Evolutionary conservation across 1,140 invertebrate species (phyloP), one percentile per base, ranked within the genome.

Genomic region (Dendrolimus punctatus): DNA sequence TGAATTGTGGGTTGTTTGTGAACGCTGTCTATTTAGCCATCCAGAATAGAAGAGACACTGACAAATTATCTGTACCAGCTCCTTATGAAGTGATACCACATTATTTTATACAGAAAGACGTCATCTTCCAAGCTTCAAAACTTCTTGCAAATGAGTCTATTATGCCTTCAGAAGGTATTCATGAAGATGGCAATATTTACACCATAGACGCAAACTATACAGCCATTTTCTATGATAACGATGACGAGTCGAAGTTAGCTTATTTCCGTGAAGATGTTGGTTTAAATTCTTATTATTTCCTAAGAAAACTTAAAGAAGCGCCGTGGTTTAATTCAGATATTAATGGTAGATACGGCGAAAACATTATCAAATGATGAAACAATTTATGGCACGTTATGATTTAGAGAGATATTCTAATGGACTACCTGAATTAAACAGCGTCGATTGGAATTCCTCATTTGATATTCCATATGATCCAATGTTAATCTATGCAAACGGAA

Each of bases 31-130:
- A 87, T 46, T 67, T 83, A 10, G 87, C 89, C 4, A 66, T 90
- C 8, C 40, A 83, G 4, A 78, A 72, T 23, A 84, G 89, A 64
- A 78, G 73, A 40, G 89, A 90, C 46, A 90, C 87, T 5, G 70
- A 73, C 40, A 87, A 77, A 60, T 55, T 90, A 37, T 73, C 80
- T 8, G 49, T 90, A 6, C 89, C 89, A n/a, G 68, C 86, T 0
- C 81, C 84, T 5, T 90, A 90, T 50, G 90, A 90, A 70, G 46
- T 90, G 6, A 70, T 88, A 43, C 90, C 90, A 0, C 83, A 90
- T 51, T 75, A 76, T 39, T 91, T 88, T 60, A 78, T 89, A 50
- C 73, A 83, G 23, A 79, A 74, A 62, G 76, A 83, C 56, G 73
- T 63, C 46, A 71, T 86, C 49, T 63, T 73, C 6, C 73, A 76